Conservation (phyloP, 1,140 invertebrate species). For the Drosophila nikananu region DNA sequence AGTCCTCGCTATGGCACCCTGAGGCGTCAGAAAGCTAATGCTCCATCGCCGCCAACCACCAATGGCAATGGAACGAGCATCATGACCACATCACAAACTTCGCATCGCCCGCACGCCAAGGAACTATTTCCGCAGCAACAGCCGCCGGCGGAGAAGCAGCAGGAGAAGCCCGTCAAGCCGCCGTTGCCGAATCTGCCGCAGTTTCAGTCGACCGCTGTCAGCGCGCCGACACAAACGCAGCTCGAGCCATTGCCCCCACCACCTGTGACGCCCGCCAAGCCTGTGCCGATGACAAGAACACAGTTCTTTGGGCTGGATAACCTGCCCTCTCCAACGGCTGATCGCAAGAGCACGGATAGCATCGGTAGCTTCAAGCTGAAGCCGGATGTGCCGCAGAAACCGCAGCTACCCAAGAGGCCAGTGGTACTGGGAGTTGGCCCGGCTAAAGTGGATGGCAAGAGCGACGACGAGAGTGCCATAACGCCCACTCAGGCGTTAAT, state of each 20-base stretch:
- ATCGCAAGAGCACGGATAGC: slow-evolving; percentile 78
- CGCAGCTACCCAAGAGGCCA: slow-evolving; percentile 75
- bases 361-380: slow-evolving; percentile 74
- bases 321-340: slow-evolving; percentile 77
- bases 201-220: slow-evolving; percentile 53
- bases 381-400: slow-evolving; percentile 81
- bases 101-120: slow-evolving; percentile 70
- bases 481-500: slow-evolving; percentile 68
- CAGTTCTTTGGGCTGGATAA: slow-evolving; percentile 82
- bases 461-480: slow-evolving; percentile 67
- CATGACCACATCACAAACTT: slow-evolving; percentile 48
- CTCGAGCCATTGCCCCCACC: slow-evolving; percentile 61
- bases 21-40: slow-evolving; percentile 73
- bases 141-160: slow-evolving; percentile 40
- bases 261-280: slow-evolving; percentile 71
- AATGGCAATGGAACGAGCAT: slow-evolving; percentile 62
- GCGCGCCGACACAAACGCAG: slow-evolving; percentile 44
- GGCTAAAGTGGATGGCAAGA: slow-evolving; percentile 56
- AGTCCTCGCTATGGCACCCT: slow-evolving; percentile 81
- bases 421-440: slow-evolving; percentile 54
- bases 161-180: slow-evolving; percentile 77
- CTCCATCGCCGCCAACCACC: slow-evolving; percentile 74
- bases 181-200: slow-evolving; percentile 73
- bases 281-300: slow-evolving; percentile 81
- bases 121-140: slow-evolving; percentile 71